phyloP scores from a whole-genome alignment of 2,797 vertebrate genomes.

The Synaphobranchus kaupii region DNA sequence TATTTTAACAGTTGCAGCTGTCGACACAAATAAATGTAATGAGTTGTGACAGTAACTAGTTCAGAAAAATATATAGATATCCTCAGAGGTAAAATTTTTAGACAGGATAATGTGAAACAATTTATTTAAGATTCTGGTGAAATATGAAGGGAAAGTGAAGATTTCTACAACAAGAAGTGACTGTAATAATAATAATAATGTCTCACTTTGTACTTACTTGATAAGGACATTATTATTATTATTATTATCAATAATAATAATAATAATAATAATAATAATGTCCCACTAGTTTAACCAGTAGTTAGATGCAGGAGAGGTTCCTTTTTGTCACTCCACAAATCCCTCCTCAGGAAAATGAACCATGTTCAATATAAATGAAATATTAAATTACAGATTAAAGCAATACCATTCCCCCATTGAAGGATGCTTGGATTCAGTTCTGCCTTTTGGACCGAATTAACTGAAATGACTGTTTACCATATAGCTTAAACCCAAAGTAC shows the following conservation, averaged over 20 bases:
- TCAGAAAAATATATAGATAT: neutral
- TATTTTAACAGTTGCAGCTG: neutral
- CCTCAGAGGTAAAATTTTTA: neutral
- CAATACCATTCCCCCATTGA: neutral
- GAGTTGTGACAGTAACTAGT: neutral
- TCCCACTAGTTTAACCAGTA: neutral
- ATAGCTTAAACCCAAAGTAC: slow-evolving; percentile 37
- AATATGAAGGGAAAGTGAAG: neutral
- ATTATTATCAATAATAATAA: slow-evolving; percentile 1
- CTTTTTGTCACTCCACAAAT: neutral
- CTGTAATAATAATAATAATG: no score
- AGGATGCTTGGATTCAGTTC: neutral
- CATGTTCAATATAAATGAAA: neutral
- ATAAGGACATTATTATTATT: neutral
- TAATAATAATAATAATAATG: neutral
- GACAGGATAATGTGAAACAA: neutral
- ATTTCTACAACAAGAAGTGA: neutral
- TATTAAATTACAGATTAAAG: slow-evolving; percentile 3
- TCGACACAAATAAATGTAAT: neutral
- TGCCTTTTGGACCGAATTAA: neutral
- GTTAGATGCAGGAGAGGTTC: neutral
- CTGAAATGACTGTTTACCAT: slow-evolving; percentile 22
- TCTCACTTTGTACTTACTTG: neutral
- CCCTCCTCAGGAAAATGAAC: neutral
- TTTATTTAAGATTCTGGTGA: neutral